Evolutionary conservation across 2,888 invertebrate genomes (phyloP), one percentile per base, ranked within the genome.

Genomic region (Drosophila macrospina): DNA sequence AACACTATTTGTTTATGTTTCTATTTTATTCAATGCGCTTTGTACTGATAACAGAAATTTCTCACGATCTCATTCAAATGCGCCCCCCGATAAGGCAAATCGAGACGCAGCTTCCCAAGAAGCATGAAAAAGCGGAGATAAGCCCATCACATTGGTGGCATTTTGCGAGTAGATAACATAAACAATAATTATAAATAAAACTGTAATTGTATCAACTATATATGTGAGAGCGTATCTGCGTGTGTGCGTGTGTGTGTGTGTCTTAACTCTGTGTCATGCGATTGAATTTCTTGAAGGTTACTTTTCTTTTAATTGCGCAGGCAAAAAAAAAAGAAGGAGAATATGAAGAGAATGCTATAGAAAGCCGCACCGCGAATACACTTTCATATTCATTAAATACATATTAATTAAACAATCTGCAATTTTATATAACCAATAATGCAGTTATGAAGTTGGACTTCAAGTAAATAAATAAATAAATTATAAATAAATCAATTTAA

Each of bases 301-400:
- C 78, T 69, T 78, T 86, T 86, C 67, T 75, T 86, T 78, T 67
- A 86, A 84, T 75, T 84, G 88, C 84, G 82, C 82, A 82, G 85
- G 87, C 55, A 74, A 72, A 59, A 68, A 66, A 68, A 67, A 20
- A 20, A 55, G 37, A 39, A 13, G 30, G 15, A 11, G 26, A 44
- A 5, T 5, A n/a, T 15, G n/a, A 15, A 26, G 5, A 26, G 10
- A 6, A 16, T 4, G n/a, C 2, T 10, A 0, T 16, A 1, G 1
- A 13, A 20, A 11, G 10, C 1, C 44, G 55, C 32, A 10, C 5
- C 11, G 11, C 4, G n/a, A n/a, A 55, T 55, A 44, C 55, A 0
- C 55, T 52, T 0, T 42, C 20, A 45, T 11, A 65, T 50, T 32
- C 5, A 28, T 28, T 20, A 20, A n/a, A n/a, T n/a, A n/a, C n/a